These are phyloP conservation scores for Andrena cerasifolii DNA, from an alignment of 1,140 invertebrate genomes.

Conservation along the genomic window DNA sequence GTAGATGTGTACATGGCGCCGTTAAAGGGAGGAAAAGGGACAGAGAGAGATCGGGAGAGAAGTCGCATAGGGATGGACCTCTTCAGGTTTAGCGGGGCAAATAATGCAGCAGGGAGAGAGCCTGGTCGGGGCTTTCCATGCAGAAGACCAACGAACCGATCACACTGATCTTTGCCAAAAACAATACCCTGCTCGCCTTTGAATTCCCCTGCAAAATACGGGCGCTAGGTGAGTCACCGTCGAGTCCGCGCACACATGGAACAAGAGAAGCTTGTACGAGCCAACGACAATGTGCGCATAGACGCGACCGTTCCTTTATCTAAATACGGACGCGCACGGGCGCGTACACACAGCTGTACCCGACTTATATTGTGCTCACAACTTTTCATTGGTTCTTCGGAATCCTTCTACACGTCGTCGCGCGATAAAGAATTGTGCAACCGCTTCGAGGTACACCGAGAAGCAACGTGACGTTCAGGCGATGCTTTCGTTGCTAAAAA, in stretches of 20 bases:
- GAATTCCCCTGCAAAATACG: slow-evolving; percentile 73
- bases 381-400: no score
- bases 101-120: slow-evolving; percentile 71
- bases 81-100: slow-evolving; percentile 74
- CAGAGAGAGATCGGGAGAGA: slow-evolving; percentile 48
- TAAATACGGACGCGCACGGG: no score
- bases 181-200: slow-evolving; percentile 74
- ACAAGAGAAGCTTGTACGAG: slow-evolving; percentile 10
- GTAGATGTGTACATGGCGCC: background rate
- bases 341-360: slow-evolving; percentile 18
- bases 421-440: no score
- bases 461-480: no score
- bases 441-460: no score
- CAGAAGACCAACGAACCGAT: slow-evolving; percentile 74
- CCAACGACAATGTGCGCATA: slow-evolving; percentile 10
- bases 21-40: slow-evolving; percentile 4
- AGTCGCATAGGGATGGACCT: slow-evolving; percentile 59
- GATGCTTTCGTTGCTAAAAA: no score
- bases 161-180: slow-evolving; percentile 78
- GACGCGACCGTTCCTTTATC: slow-evolving; percentile 37
- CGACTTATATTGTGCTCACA: background rate
- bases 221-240: slow-evolving; percentile 72
- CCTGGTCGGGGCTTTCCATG: slow-evolving; percentile 63
- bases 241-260: slow-evolving; percentile 29
- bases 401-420: no score